A percentile compares a stretch with the other conserved stretches of the same genome.
phyloP scores from a whole-genome alignment of 2,888 invertebrate genomes.

The Luperina nickerlii region DNA sequence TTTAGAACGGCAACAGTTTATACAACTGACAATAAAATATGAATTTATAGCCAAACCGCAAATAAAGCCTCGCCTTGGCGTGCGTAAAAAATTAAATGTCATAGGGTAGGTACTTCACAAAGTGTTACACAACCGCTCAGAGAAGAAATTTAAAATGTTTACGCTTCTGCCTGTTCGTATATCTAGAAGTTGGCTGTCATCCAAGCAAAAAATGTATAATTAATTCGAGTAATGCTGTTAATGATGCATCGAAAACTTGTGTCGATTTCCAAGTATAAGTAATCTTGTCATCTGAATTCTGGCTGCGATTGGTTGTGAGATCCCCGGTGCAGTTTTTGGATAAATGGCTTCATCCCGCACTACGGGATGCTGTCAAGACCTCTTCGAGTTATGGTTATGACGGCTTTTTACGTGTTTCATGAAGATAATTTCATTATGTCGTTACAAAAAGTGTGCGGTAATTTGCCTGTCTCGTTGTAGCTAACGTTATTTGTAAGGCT shows the following conservation, averaged over 20 bases:
- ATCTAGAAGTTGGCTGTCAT: conserved; percentile 69
- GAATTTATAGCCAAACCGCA: conserved; percentile 85
- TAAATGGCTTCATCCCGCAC: conserved; percentile 88
- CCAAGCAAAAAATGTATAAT: conserved; percentile 77
- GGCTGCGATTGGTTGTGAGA: conserved; percentile 80
- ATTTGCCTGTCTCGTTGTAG: conserved; percentile 63
- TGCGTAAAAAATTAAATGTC: conserved; percentile 61
- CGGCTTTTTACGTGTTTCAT: conserved; percentile 77
- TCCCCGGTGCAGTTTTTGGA: conserved; percentile 81
- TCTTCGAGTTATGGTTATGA: conserved; percentile 79
- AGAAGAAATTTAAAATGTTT: conserved; percentile 55
- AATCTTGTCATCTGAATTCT: conserved; percentile 87
- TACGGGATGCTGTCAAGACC: conserved; percentile 76
- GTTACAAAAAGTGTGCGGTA: conserved; percentile 57
- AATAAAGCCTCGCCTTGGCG: conserved; percentile 82
- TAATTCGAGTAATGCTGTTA: conserved; percentile 87
- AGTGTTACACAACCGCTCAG: conserved; percentile 69
- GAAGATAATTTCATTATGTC: conserved; percentile 80
- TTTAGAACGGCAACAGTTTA: conserved; percentile 63
- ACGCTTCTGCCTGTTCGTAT: conserved; percentile 52
- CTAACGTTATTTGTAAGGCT: conserved; percentile 53
- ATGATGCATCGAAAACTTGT: conserved; percentile 84
- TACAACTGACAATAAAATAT: conserved; percentile 78
- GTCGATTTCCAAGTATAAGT: conserved; percentile 89
- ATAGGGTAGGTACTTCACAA: conserved; percentile 38